A percentile compares a stretch with the other conserved stretches of the same genome.
phyloP scores from a whole-genome alignment of 2,888 invertebrate genomes.

The Exocentrus adspersus region DNA sequence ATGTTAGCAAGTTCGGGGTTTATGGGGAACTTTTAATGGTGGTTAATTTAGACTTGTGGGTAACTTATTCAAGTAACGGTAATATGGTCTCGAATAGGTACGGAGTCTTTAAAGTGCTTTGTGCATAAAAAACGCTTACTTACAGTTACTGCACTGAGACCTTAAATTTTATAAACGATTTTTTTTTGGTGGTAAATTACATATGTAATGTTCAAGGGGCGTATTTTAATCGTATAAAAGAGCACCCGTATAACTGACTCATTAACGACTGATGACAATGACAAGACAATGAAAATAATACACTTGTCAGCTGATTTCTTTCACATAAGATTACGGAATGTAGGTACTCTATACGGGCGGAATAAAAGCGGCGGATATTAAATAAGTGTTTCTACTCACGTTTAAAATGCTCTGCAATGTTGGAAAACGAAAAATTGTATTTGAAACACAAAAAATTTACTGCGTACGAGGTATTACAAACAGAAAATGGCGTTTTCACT shows the following conservation, averaged over 20 bases:
- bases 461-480: conserved; percentile 50
- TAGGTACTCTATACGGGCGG: neutral
- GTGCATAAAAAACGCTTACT: no score
- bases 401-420: conserved; percentile 24
- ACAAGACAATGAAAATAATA: conserved; percentile 36
- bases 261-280: conserved; percentile 27
- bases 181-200: no score
- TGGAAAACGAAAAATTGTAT: conserved; percentile 22
- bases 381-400: conserved; percentile 28
- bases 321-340: conserved; percentile 19
- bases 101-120: no score
- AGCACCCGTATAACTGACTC: conserved; percentile 34
- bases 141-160: conserved; percentile 29
- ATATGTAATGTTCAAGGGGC: conserved; percentile 34
- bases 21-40: no score
- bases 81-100: no score
- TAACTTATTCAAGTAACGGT: no score
- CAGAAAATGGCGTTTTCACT: conserved; percentile 51
- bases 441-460: conserved; percentile 49
- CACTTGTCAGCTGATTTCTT: conserved; percentile 45
- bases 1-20: no score
- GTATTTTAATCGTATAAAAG: conserved; percentile 28
- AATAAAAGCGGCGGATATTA: neutral
- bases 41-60: no score
- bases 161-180: no score